phyloP scores from a whole-genome alignment of 2,888 invertebrate genomes.

The Cynaeus angustus region DNA sequence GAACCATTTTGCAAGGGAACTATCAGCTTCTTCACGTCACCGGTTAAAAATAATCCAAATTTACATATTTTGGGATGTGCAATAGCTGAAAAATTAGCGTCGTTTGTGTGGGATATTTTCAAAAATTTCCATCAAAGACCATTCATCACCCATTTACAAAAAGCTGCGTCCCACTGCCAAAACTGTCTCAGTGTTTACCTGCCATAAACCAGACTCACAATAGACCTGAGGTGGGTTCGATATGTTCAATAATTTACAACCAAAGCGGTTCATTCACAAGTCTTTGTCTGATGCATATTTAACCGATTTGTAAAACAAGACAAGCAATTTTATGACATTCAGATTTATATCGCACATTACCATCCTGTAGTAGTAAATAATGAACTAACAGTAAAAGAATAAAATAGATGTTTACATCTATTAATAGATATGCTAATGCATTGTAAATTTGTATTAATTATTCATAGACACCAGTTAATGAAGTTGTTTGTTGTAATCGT shows the following conservation, averaged over 20 bases:
- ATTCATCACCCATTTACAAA: constrained; percentile 35
- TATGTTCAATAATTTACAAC: constrained; percentile 59
- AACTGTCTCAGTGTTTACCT: constrained; percentile 60
- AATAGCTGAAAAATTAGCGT: constrained; percentile 4
- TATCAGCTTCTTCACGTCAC: too few species aligned
- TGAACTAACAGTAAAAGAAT: constrained; percentile 39
- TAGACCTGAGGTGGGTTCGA: constrained; percentile 57
- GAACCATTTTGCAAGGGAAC: too few species aligned
- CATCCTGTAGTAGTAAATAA: constrained; percentile 23
- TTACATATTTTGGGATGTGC: background rate
- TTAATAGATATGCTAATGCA: constrained; percentile 48
- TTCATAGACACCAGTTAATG: constrained; percentile 32
- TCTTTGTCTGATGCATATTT: constrained; percentile 38
- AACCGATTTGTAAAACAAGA: constrained; percentile 45
- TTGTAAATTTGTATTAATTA: constrained; percentile 48
- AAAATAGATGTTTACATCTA: constrained; percentile 47
- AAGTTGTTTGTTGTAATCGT: constrained; percentile 39
- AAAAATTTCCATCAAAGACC: constrained; percentile 16
- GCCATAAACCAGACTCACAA: constrained; percentile 59
- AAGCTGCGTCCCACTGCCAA: constrained; percentile 53
- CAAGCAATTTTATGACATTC: constrained; percentile 39
- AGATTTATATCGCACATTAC: constrained; percentile 33
- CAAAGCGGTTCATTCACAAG: constrained; percentile 56
- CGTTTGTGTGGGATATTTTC: constrained; percentile 3
- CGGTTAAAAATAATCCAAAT: constrained; percentile 1